Evolutionary conservation across 2,113 vertebrate species (phyloP), one percentile per base, ranked within the genome.

Genomic region (Colistium nudipinnis): DNA sequence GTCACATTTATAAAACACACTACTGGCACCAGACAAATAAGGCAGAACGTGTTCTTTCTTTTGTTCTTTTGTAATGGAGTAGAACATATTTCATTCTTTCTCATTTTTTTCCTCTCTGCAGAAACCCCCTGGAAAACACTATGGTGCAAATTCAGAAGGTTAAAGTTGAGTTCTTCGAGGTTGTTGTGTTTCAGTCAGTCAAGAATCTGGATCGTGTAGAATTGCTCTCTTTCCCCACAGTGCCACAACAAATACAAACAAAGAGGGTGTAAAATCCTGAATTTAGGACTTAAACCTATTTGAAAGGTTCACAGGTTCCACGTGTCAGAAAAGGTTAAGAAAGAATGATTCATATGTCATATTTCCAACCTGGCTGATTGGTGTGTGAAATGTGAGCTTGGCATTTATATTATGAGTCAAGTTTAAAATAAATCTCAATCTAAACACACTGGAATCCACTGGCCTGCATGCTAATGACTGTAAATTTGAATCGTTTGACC

Each of bases 401-500:
- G 51, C 47, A 66, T 74, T 66, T 67, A 47, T 47, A 61, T 49
- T n/a, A 30, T 6, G 36, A 55, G 27, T 43, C 20, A n/a, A 52
- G 45, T 51, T 54, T 60, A 38, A 67, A 74, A 53, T 14, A 65
- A 65, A 59, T 35, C 55, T 44, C 16, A 16, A 24, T 30, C 12
- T 7, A 38, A 67, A 39, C 72, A 54, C 39, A 20, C 2, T 1
- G 49, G 72, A 61, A 36, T 39, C 48, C 41, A 45, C 51, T 19
- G 63, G 44, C 51, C 63, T 33, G 47, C 31, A 69, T 11, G 35
- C 7, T 56, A 63, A 56, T 49, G 30, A 59, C 36, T 16, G 39
- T 63, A 70, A 61, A 65, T 71, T 35, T 47, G 68, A 53, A 54
- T 19, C 8, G 9, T 61, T 27, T 73, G 76, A 79, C 70, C 69